Evolutionary conservation across 2,888 invertebrate species (phyloP).

Genomic region (Argyra leucocephala): DNA sequence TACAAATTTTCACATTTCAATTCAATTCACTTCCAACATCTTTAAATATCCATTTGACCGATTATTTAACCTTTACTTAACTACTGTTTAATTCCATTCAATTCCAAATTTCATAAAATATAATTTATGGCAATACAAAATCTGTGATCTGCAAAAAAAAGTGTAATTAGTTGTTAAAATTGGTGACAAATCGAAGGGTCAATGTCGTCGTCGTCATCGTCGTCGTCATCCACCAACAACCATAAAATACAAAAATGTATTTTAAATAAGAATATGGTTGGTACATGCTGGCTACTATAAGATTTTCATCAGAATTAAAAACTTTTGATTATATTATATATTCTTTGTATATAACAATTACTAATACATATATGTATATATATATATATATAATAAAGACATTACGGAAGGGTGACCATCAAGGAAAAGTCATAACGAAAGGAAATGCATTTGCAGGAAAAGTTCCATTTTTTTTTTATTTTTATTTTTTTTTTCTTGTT

Average conservation of each 20-base stretch:
- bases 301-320: no score
- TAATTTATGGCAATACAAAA: not conserved
- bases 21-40: no score
- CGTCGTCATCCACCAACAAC: no score
- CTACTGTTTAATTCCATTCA: no score
- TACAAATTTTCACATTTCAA: no score
- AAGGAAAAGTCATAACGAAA: not conserved
- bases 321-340: no score
- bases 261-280: not conserved
- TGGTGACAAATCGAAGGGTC: conserved; percentile 10
- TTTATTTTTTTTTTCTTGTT: not conserved
- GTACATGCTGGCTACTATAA: no score
- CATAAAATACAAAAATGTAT: not conserved
- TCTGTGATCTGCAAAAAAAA: conserved; percentile 4
- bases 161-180: conserved; percentile 10
- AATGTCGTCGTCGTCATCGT: not conserved
- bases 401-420: not conserved
- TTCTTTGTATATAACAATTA: not conserved
- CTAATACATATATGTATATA: not conserved
- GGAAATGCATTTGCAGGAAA: conserved; percentile 6
- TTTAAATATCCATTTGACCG: no score
- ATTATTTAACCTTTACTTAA: no score
- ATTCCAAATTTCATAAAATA: no score
- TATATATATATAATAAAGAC: not conserved
- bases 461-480: not conserved